Percentiles rank a stretch among this genome's conserved stretches.
phyloP scores from a whole-genome alignment of 2,888 invertebrate species.

The Hartigia nigra region DNA sequence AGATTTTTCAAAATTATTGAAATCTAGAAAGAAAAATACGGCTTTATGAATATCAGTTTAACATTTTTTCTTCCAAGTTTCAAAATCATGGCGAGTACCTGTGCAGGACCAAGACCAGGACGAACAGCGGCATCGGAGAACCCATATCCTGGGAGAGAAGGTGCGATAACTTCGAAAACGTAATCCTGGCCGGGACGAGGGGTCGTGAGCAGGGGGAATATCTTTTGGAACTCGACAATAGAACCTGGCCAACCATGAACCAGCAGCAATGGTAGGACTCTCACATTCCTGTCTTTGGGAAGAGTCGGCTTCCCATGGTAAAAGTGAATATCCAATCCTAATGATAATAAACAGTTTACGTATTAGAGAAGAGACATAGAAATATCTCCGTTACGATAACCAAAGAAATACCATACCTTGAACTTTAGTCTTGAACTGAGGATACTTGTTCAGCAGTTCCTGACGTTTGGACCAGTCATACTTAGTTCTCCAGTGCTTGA shows the following conservation, averaged over 20 bases:
- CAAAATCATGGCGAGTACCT: not conserved
- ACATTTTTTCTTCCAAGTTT: not conserved
- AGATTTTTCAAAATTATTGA: slow-evolving; percentile 67
- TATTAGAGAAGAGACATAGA: too few species aligned
- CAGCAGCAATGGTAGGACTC: slow-evolving; percentile 76
- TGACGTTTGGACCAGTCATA: slow-evolving; percentile 81
- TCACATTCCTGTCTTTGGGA: slow-evolving; percentile 54
- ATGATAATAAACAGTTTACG: not conserved
- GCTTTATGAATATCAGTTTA: not conserved
- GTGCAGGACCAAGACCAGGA: slow-evolving; percentile 55
- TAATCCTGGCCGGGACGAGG: slow-evolving; percentile 69
- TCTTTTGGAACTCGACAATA: slow-evolving; percentile 81
- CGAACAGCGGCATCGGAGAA: slow-evolving; percentile 72
- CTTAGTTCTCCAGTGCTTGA: slow-evolving; percentile 82
- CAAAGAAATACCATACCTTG: slow-evolving; percentile 68
- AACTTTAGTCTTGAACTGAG: slow-evolving; percentile 79
- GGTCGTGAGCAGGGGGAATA: slow-evolving; percentile 75
- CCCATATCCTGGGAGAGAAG: slow-evolving; percentile 78
- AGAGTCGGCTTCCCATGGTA: slow-evolving; percentile 74
- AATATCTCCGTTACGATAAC: not conserved
- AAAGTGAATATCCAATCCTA: slow-evolving; percentile 79
- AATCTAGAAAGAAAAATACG: slow-evolving; percentile 46
- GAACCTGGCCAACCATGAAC: slow-evolving; percentile 91
- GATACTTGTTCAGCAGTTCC: slow-evolving; percentile 76
- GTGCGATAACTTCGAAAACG: slow-evolving; percentile 77